Evolutionary conservation across 2,113 vertebrate genomes (phyloP), one percentile per base, ranked within the genome.

Genomic region (Geothlypis trichas): DNA sequence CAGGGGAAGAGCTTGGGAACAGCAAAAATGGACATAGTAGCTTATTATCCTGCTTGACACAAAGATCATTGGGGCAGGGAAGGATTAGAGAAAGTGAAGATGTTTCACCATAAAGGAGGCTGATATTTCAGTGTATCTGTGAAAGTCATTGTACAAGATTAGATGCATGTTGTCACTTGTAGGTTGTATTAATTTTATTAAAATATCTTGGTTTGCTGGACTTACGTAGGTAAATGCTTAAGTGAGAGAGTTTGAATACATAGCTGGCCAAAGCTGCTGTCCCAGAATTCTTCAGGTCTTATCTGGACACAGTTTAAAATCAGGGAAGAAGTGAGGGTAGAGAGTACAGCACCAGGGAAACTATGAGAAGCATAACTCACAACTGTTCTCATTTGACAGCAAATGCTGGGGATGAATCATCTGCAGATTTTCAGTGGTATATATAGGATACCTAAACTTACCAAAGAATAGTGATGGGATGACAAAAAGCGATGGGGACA

Each of bases 391-490:
- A 41, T 93, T 79, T 96, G 86, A 89, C 84, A 95, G 95, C 86
- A 90, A 84, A 54, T 39, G 62, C 66, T 5, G 8, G 18, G 23
- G 58, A 90, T 96, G 95, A 96, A 89, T 94, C 92, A 96, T 92
- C 74, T 79, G 83, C 66, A 78, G 58, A 65, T 82, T 93, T 93
- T 79, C 74, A 73, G 74, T 75, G 83, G 52, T 94, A 57, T 94
- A 89, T 87, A 92, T 87, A 90, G 88, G 92, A 89, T 93, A 82
- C 44, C 83, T 94, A 88, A 91, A 90, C 79, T 92, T 97, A 92
- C 97, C 97, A 95, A 97, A 97, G 97, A 98, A 95, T 97, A 98
- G 95, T 5, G 63, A 97, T 93, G 98, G 98, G 93, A 96, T 97
- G 96, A 98, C 97, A 98, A 97, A 97, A 98, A 98, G 97, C 89